These are phyloP conservation scores for Anaspis maculata DNA, from an alignment of 2,888 invertebrate species.

Conservation along the genomic window DNA sequence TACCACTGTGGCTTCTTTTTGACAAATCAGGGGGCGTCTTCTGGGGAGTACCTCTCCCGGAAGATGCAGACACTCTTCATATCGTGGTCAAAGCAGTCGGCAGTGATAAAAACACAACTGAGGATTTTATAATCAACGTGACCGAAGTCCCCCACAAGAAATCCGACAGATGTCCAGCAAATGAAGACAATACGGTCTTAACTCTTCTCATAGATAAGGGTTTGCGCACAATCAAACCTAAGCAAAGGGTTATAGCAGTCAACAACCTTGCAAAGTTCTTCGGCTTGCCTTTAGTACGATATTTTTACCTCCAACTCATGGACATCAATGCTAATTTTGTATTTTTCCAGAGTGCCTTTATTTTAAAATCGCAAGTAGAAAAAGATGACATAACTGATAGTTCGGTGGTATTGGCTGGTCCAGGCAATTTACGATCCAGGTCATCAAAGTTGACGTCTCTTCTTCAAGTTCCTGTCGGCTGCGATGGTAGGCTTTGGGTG, in stretches of 20 bases:
- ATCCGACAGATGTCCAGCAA: constrained; percentile 27
- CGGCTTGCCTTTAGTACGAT: constrained; percentile 56
- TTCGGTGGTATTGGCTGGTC: constrained; percentile 46
- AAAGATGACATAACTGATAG: constrained; percentile 42
- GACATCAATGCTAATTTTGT: too few species aligned
- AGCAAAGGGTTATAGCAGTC: constrained; percentile 56
- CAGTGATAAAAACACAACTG: constrained; percentile 44
- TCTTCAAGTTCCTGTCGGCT: constrained; percentile 61
- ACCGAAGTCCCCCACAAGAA: constrained; percentile 26
- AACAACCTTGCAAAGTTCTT: constrained; percentile 65
- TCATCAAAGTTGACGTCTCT: constrained; percentile 42
- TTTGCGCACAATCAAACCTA: constrained; percentile 54
- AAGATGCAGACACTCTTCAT: constrained; percentile 60
- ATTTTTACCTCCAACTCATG: constrained; percentile 3
- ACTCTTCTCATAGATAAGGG: constrained; percentile 61
- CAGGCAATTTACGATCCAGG: constrained; percentile 44
- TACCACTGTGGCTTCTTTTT: constrained; percentile 65
- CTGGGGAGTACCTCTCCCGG: constrained; percentile 62
- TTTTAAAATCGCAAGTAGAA: constrained; percentile 42
- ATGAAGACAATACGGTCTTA: constrained; percentile 45
- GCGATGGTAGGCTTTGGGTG: constrained; percentile 62
- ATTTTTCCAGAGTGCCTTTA: constrained; percentile 45
- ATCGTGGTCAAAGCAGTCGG: constrained; percentile 52
- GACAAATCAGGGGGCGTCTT: constrained; percentile 61
- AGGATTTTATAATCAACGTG: constrained; percentile 62